These are phyloP conservation scores for Phlogophora meticulosa DNA, from an alignment of 2,888 invertebrate genomes.

Conservation along the genomic window DNA sequence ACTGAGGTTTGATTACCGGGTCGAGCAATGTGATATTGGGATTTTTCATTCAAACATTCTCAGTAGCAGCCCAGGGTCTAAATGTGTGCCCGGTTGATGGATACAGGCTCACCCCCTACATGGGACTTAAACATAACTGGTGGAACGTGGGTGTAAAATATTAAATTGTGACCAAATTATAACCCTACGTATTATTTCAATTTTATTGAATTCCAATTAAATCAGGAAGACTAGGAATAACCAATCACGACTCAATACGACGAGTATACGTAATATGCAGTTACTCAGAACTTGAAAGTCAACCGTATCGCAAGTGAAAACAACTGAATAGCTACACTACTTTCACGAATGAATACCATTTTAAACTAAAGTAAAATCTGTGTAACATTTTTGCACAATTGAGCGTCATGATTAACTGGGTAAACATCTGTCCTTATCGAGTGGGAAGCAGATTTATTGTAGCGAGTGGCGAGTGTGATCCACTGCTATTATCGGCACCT, in stretches of 20 bases:
- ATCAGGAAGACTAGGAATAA: conserved; percentile 47
- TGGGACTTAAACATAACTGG: too few relatives aligned
- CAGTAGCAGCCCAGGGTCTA: too few relatives aligned
- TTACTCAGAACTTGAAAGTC: conserved; percentile 64
- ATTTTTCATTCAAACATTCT: too few relatives aligned
- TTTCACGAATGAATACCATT: conserved; percentile 59
- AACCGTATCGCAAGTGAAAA: conserved; percentile 62
- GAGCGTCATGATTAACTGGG: conserved; percentile 14
- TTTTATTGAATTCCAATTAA: conserved; percentile 12
- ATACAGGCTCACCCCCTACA: too few relatives aligned
- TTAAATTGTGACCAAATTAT: conserved; percentile 2
- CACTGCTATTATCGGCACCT: conserved; percentile 58
- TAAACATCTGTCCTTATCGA: conserved; percentile 46
- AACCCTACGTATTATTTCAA: neutral
- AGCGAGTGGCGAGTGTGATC: conserved; percentile 44
- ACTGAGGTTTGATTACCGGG: too few relatives aligned
- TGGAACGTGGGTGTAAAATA: neutral
- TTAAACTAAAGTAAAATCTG: conserved; percentile 33
- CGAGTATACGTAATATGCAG: conserved; percentile 52
- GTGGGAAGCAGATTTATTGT: conserved; percentile 45
- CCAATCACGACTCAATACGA: conserved; percentile 48
- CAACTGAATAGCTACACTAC: conserved; percentile 62
- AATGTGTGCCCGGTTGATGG: too few relatives aligned
- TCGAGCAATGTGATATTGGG: too few relatives aligned
- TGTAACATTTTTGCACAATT: conserved; percentile 33